Percentiles rank a stretch among this genome's conserved stretches.
Conservation (phyloP, 2,113 vertebrate genomes). For the Laticauda laticaudata region DNA sequence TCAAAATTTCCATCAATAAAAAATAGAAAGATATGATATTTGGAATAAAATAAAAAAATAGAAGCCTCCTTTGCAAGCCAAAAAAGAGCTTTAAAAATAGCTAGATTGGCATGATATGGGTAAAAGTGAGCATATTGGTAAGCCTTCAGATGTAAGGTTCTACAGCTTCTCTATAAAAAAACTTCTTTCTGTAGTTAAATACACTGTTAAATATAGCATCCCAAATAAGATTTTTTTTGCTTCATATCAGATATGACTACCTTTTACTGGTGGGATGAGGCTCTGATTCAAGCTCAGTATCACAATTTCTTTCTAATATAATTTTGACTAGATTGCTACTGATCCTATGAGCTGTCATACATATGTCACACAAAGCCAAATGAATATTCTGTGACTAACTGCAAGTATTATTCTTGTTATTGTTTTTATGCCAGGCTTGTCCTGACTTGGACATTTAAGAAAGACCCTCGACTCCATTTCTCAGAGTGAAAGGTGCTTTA, state of each 20-base stretch:
- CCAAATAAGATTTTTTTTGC: not conserved
- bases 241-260: not conserved
- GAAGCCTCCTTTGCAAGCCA: not conserved
- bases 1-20: not conserved
- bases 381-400: not conserved
- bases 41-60: not conserved
- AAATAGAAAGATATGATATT: not conserved
- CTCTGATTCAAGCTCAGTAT: not conserved
- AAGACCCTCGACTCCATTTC: not conserved
- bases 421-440: not conserved
- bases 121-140: not conserved
- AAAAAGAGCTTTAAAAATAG: not conserved
- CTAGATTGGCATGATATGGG: not conserved
- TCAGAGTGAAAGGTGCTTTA: not conserved
- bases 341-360: not conserved
- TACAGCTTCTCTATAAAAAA: not conserved
- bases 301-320: not conserved
- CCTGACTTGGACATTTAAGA: not conserved
- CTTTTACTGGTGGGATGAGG: fast-evolving
- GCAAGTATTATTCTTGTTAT: not conserved
- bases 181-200: not conserved
- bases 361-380: not conserved
- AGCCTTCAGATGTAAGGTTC: not conserved
- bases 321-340: not conserved
- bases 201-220: not conserved